These are phyloP conservation scores for Austrolebias charrua DNA, from an alignment of 2,797 vertebrate genomes.

Conservation along the genomic window DNA sequence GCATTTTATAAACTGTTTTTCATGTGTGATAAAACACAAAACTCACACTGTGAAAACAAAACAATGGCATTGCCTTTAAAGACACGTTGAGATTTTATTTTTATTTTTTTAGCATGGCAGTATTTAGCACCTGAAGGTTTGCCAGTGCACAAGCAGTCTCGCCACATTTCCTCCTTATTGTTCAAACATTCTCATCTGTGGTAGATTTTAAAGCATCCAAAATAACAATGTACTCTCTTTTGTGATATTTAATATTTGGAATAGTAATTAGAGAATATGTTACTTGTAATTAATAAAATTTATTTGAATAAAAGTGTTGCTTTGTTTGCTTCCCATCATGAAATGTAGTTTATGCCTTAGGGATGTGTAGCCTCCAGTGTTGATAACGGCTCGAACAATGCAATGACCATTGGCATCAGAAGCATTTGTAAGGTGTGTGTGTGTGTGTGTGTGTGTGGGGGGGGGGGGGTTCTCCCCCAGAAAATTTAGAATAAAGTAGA, in stretches of 20 bases:
- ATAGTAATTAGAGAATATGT: constrained; percentile 69
- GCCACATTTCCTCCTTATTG: constrained; percentile 42
- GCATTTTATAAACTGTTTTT: constrained; percentile 45
- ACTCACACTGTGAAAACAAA: constrained; percentile 71
- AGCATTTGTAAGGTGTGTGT: no score
- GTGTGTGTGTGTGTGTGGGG: no score
- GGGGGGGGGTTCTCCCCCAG: no score
- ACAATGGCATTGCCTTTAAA: constrained; percentile 51
- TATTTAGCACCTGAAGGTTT: constrained; percentile 48
- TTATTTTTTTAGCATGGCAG: constrained; percentile 57
- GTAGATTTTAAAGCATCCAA: constrained; percentile 60
- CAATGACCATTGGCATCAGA: no score
- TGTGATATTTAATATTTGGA: constrained; percentile 78
- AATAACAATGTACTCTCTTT: constrained; percentile 61
- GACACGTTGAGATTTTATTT: constrained; percentile 18
- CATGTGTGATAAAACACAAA: constrained; percentile 47
- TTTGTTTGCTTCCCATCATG: constrained; percentile 2
- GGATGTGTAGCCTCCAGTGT: no score
- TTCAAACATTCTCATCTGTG: constrained; percentile 63
- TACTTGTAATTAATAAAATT: constrained; percentile 71
- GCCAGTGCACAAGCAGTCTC: constrained; percentile 40
- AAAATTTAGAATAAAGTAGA: no score
- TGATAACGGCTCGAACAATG: no score
- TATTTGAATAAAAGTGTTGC: constrained; percentile 57
- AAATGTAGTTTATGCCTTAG: neutral